These are phyloP conservation scores for Parapsyche elsis DNA, from an alignment of 1,140 invertebrate species.

Conservation along the genomic window DNA sequence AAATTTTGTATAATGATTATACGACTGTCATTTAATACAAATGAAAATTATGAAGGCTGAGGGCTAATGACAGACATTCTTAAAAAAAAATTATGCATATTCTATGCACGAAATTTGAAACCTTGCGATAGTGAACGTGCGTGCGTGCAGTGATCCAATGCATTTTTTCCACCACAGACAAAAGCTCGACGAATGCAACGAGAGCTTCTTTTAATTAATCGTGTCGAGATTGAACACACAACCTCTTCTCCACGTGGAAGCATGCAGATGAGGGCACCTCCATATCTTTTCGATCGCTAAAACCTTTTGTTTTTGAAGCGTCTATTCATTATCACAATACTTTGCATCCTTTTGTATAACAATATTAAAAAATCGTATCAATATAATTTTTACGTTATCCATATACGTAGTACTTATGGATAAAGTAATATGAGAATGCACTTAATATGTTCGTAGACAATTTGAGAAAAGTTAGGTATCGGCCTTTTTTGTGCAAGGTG, in stretches of 20 bases:
- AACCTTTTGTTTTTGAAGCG: conserved; percentile 51
- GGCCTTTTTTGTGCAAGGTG: too few species aligned
- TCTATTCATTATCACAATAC: conserved; percentile 41
- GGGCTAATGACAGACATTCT: too few species aligned
- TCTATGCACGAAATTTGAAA: not conserved
- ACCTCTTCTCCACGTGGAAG: conserved; percentile 43
- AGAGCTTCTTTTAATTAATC: conserved; percentile 52
- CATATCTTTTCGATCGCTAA: conserved; percentile 56
- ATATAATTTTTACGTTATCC: too few species aligned
- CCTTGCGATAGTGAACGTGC: not conserved
- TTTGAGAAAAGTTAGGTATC: too few species aligned
- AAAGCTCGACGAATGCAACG: conserved; percentile 43
- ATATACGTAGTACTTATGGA: too few species aligned
- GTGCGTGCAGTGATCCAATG: not conserved
- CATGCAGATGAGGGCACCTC: conserved; percentile 51
- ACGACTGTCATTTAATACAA: too few species aligned
- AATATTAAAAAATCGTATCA: too few species aligned
- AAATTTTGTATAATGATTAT: too few species aligned
- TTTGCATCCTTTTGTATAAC: not conserved
- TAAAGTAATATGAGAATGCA: too few species aligned
- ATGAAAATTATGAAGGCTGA: too few species aligned
- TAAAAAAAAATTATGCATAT: too few species aligned
- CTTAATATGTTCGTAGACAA: too few species aligned
- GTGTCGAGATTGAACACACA: conserved; percentile 40
- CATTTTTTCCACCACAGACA: conserved; percentile 34